Conservation (phyloP, 2,113 vertebrate species). For the Myocastor coypus region DNA sequence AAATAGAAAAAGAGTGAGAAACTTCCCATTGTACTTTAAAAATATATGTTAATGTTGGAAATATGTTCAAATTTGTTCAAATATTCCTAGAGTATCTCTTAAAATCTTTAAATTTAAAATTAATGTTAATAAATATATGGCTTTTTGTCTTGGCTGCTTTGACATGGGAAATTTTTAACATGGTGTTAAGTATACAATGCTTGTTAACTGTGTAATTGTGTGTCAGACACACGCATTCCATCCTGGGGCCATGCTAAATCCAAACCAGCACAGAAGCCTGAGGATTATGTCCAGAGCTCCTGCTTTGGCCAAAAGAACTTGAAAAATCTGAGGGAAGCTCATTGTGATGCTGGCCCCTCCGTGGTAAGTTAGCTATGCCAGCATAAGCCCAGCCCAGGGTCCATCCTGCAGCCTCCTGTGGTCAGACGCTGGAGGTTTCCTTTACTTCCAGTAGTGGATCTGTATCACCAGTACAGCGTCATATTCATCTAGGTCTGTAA, state of each 20-base stretch:
- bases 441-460: background rate
- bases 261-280: constrained; percentile 65
- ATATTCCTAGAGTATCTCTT: constrained; percentile 22
- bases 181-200: constrained; percentile 36
- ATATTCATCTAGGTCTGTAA: constrained; percentile 17
- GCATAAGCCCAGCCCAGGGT: background rate
- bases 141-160: constrained; percentile 55
- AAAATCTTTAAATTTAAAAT: constrained; percentile 48
- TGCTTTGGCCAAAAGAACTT: constrained; percentile 69
- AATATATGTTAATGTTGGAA: constrained; percentile 45
- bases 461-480: background rate
- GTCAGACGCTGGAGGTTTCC: background rate
- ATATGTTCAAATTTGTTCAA: background rate
- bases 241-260: constrained; percentile 49
- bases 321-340: constrained; percentile 42
- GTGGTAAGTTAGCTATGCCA: background rate
- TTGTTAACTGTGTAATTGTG: constrained; percentile 69
- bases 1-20: background rate
- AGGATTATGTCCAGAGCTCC: constrained; percentile 54
- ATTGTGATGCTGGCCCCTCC: background rate
- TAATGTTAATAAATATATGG: background rate
- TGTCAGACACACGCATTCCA: constrained; percentile 66
- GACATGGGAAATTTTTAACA: constrained; percentile 57
- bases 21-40: constrained; percentile 29
- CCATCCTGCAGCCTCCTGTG: background rate